Conservation (phyloP, 2,888 invertebrate species). For the Drosophila mettleri region DNA sequence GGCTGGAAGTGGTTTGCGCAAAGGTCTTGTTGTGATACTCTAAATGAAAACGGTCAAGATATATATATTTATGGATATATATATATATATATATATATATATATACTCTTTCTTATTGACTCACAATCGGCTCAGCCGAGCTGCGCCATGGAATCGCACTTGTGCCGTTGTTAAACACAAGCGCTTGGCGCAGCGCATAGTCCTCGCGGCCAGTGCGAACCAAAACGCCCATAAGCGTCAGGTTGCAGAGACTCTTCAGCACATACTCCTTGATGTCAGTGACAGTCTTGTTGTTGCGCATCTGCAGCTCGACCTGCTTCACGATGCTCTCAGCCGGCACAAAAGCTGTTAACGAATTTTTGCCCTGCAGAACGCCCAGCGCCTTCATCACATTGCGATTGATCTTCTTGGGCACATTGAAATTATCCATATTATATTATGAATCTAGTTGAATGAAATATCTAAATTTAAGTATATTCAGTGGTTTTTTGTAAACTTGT, state of each 20-base stretch:
- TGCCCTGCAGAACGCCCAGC: not conserved
- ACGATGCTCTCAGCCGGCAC: not conserved
- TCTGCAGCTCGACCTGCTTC: not conserved
- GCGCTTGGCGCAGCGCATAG: slow-evolving; percentile 19
- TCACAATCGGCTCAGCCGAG: not conserved
- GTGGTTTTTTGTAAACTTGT: not conserved
- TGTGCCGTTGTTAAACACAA: not conserved
- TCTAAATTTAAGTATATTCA: not conserved
- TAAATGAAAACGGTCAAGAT: not conserved
- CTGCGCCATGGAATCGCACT: slow-evolving; percentile 1
- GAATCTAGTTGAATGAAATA: not conserved
- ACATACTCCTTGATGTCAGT: not conserved
- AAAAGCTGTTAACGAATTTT: not conserved
- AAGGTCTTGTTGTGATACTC: not conserved
- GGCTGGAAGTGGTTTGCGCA: fast-evolving
- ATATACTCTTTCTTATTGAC: no score
- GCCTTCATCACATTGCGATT: slow-evolving; percentile 20
- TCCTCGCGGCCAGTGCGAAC: slow-evolving; percentile 8
- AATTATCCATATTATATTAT: slow-evolving; percentile 24
- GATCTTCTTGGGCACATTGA: slow-evolving; percentile 5
- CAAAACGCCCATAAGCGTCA: slow-evolving; percentile 20
- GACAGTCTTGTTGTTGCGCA: not conserved
- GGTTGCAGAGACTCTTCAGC: not conserved
- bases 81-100: not conserved
- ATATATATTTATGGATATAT: no score